phyloP scores from a whole-genome alignment of 2,888 invertebrate genomes.

The Eueremaeus valkanovi region DNA sequence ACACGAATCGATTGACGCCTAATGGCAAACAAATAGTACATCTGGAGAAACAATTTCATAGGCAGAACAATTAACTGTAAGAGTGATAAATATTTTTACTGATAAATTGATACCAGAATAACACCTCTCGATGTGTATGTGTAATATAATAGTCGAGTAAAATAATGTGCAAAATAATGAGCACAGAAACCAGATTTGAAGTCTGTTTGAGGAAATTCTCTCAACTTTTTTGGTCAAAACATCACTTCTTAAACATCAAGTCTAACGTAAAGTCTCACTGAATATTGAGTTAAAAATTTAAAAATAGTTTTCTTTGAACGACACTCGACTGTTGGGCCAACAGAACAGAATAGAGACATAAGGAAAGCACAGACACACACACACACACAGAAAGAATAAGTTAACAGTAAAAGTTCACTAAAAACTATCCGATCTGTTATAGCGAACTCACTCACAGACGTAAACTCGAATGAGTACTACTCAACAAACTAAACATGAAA shows the following conservation, averaged over 20 bases:
- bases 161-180: not conserved
- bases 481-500: not conserved
- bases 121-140: not conserved
- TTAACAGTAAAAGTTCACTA: slow-evolving; percentile 8
- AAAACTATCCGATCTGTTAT: slow-evolving; percentile 2
- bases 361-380: too few relatives aligned
- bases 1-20: not conserved
- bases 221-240: too few relatives aligned
- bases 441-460: not conserved
- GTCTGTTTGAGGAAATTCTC: too few relatives aligned
- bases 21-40: not conserved
- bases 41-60: slow-evolving; percentile 32
- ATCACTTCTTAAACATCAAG: too few relatives aligned
- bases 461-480: not conserved
- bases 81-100: not conserved
- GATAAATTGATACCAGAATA: not conserved
- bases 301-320: too few relatives aligned
- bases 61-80: not conserved
- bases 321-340: too few relatives aligned
- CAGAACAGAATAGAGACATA: too few relatives aligned
- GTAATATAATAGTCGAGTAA: not conserved
- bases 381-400: too few relatives aligned
- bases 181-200: too few relatives aligned
- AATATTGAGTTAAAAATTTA: too few relatives aligned
- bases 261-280: too few relatives aligned